These are phyloP conservation scores for Neogale vison DNA, from an alignment of 2,113 vertebrate genomes.

Conservation along the genomic window DNA sequence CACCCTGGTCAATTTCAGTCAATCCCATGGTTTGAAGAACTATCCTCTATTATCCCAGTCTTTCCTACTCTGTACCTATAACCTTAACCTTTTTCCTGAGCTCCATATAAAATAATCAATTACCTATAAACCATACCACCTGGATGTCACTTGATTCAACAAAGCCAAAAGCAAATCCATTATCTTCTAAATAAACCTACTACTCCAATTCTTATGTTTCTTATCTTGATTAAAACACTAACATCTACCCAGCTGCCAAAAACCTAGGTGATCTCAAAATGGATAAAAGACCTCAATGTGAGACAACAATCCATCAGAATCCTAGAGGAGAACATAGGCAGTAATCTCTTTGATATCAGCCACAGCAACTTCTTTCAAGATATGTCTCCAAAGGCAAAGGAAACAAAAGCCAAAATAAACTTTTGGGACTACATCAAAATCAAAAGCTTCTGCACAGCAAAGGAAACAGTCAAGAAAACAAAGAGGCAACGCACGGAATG, in stretches of 20 bases:
- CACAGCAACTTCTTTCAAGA: too few species aligned
- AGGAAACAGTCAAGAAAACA: too few species aligned
- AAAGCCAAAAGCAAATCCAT: background rate
- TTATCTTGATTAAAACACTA: conserved; percentile 36
- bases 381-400: too few species aligned
- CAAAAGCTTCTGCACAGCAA: too few species aligned
- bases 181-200: background rate
- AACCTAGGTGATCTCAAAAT: background rate
- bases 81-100: background rate
- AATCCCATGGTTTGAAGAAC: background rate
- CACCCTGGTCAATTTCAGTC: background rate
- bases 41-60: background rate
- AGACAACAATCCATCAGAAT: too few species aligned
- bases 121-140: background rate
- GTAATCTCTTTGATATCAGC: too few species aligned
- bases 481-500: too few species aligned
- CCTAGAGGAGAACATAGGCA: too few species aligned
- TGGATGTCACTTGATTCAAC: background rate
- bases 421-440: too few species aligned
- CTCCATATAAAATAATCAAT: conserved; percentile 13
- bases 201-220: conserved; percentile 1
- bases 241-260: background rate
- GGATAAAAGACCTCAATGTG: too few species aligned
- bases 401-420: too few species aligned
- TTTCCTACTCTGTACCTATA: conserved; percentile 6